Base-by-base conservation (phyloP, 2,113 vertebrate genomes). In the Cynocephalus volans region DNA sequence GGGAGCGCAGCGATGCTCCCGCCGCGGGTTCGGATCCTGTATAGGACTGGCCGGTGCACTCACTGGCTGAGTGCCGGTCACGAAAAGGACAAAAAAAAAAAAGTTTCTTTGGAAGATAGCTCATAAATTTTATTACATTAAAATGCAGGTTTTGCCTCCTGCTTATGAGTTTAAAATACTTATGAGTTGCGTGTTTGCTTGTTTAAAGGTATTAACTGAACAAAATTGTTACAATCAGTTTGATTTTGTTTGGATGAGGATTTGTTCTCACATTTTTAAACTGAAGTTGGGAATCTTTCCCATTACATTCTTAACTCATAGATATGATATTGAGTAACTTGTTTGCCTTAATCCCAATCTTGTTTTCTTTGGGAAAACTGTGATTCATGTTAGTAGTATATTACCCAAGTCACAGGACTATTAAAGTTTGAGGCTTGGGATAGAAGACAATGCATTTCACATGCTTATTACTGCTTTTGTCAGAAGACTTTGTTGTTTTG, bases 101-200 rank as follows among this genome's bases (percentile, higher is more conserved):
- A 52, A 54, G 41, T 41, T 41, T 41, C 90, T 96, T 26, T 96
- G 80, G 73, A 45, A 83, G 88, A 98, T 64, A 96, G 82, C 75
- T 33, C 48, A 97, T 96, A 90, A 64, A 90, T 98, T 97, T 96
- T 82, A 94, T 88, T 96, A 84, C 88, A 95, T 97, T 96, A 95
- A 97, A 96, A 97, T 97, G 90, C 72, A 96, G 98, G 88, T 21
- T 86, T 87, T 97, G 11, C 79, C 85, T 97, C 93, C 93, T 45
- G 95, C 79, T 95, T 91, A 50, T 86, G 60, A 90, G 5, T 90
- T 97, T 10, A 92, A 90, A 94, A 98, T 97, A 95, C 31, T 85
- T 97, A 65, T 26, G 94, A 96, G 23, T 89, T 93, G 72, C 7
- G 73, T 72, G 79, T 96, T 93, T 96, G 56, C 81, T 97, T 94